These are phyloP conservation scores for Nasonia giraulti DNA, from an alignment of 1,140 invertebrate species.

Conservation along the genomic window DNA sequence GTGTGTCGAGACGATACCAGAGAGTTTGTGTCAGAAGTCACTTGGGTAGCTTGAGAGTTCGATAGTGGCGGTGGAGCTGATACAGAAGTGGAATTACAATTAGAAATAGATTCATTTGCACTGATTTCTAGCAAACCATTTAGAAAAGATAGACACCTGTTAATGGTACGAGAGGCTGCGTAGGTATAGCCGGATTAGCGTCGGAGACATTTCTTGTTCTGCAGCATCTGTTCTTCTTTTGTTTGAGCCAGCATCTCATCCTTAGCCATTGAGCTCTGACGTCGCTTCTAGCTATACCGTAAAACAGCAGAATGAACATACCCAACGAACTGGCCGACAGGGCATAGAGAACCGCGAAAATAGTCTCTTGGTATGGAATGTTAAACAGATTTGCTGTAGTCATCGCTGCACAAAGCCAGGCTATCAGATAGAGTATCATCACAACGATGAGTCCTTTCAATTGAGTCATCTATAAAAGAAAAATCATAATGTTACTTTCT, in stretches of 20 bases:
- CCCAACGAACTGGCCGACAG: constrained; percentile 82
- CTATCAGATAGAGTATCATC: constrained; percentile 83
- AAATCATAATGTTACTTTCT: neutral
- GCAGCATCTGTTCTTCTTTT: constrained; percentile 78
- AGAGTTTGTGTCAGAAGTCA: constrained; percentile 70
- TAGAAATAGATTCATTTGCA: neutral
- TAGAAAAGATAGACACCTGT: constrained; percentile 4
- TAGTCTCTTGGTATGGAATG: constrained; percentile 82
- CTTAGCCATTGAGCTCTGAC: constrained; percentile 84
- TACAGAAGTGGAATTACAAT: constrained; percentile 22
- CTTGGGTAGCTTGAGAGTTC: constrained; percentile 68
- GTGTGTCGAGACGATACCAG: constrained; percentile 66
- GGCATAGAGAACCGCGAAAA: constrained; percentile 87
- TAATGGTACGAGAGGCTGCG: constrained; percentile 69
- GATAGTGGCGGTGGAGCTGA: constrained; percentile 60
- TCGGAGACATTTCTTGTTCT: constrained; percentile 81
- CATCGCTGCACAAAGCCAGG: constrained; percentile 84
- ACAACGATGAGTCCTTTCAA: constrained; percentile 86
- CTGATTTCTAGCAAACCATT: neutral
- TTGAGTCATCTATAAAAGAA: constrained; percentile 84
- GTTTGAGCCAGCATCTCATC: constrained; percentile 78
- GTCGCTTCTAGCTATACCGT: constrained; percentile 88
- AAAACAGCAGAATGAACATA: constrained; percentile 90
- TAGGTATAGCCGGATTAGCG: constrained; percentile 76
- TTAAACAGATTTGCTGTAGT: constrained; percentile 80